Evolutionary conservation across 1,140 invertebrate genomes (phyloP).

Genomic region (Choristoneura fumiferana): DNA sequence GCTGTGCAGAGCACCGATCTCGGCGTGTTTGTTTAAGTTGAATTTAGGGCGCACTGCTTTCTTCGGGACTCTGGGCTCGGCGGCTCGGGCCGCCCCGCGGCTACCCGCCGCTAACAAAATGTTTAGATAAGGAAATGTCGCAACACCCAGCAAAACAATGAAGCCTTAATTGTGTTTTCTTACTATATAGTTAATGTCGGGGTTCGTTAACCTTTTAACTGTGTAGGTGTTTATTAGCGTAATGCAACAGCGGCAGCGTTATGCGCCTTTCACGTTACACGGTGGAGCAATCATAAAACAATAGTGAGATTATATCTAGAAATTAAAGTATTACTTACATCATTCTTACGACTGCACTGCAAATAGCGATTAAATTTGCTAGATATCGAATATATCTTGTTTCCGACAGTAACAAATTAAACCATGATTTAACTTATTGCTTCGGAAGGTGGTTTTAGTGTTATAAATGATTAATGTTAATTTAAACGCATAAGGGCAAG

Average conservation of each 20-base stretch:
- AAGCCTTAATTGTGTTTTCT: constrained; percentile 62
- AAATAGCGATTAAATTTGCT: too few species aligned
- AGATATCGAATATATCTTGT: too few species aligned
- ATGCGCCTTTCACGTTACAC: background rate
- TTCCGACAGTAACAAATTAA: too few species aligned
- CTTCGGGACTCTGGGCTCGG: constrained; percentile 25
- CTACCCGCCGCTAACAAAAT: constrained; percentile 37
- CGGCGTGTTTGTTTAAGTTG: constrained; percentile 37
- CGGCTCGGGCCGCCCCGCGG: background rate
- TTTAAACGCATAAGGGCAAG: constrained; percentile 44
- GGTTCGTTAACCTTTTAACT: constrained; percentile 53
- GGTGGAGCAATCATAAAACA: constrained; percentile 46
- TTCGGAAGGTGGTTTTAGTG: constrained; percentile 22
- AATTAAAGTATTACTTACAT: too few species aligned
- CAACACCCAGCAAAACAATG: constrained; percentile 65
- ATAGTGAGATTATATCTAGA: constrained; percentile 26
- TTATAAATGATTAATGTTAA: constrained; percentile 43
- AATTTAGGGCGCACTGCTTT: constrained; percentile 40
- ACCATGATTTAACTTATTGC: too few species aligned
- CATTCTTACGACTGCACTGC: too few species aligned
- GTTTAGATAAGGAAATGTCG: constrained; percentile 65
- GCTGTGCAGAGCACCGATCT: constrained; percentile 8
- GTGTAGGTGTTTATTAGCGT: constrained; percentile 46
- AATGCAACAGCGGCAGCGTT: constrained; percentile 18
- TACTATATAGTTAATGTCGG: constrained; percentile 46